Conservation (phyloP, 2,113 vertebrate genomes). For the Ctenomys sociabilis region DNA sequence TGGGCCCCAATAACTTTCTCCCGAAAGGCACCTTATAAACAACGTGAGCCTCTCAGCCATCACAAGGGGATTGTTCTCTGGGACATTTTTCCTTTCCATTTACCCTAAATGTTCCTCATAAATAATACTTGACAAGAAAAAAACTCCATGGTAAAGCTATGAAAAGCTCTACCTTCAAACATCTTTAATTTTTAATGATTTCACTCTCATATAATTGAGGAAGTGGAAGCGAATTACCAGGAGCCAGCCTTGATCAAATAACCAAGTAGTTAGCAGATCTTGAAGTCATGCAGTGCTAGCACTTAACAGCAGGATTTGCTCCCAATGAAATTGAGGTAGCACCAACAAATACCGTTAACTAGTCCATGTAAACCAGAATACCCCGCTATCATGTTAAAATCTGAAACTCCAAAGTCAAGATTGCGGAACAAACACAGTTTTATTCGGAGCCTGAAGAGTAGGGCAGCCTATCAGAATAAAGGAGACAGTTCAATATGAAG, state of each 20-base stretch:
- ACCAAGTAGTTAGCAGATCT: background rate
- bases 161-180: background rate
- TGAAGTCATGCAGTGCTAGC: background rate
- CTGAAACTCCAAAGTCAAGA: background rate
- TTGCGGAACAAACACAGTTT: background rate
- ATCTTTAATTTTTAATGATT: constrained; percentile 29
- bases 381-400: background rate
- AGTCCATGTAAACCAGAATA: background rate
- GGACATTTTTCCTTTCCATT: background rate
- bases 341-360: background rate
- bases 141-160: background rate
- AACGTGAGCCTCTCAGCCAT: background rate
- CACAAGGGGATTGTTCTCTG: background rate
- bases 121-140: constrained; percentile 38
- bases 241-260: background rate
- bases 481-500: background rate
- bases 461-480: background rate
- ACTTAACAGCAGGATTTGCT: background rate
- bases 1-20: background rate
- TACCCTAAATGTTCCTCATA: background rate
- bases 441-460: background rate
- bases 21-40: background rate
- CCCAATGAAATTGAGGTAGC: background rate
- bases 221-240: background rate
- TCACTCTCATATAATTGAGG: background rate